Conservation (phyloP, 2,113 vertebrate genomes). For the Microtus ochrogaster region DNA sequence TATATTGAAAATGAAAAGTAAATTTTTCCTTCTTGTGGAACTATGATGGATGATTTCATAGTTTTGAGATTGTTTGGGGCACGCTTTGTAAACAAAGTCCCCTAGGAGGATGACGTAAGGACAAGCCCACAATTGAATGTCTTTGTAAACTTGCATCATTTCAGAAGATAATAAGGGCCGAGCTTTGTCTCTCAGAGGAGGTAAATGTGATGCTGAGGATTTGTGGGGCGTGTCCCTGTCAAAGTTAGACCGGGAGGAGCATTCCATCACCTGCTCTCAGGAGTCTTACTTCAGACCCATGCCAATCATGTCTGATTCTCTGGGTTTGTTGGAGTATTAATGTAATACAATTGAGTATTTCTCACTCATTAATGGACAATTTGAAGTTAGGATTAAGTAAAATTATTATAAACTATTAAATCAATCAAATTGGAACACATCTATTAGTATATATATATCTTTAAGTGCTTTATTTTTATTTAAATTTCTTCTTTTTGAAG, state of each 20-base stretch:
- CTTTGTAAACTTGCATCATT: not conserved
- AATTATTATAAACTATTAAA: not conserved
- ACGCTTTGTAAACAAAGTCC: not conserved
- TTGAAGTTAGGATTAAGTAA: not conserved
- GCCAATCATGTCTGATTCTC: not conserved
- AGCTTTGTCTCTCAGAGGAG: not conserved
- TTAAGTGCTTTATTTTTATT: not conserved
- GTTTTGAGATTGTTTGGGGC: not conserved
- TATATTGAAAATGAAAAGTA: constrained; percentile 12
- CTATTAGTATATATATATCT: not conserved
- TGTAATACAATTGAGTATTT: not conserved
- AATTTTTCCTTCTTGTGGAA: not conserved
- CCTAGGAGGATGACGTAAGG: not conserved
- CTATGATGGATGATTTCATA: not conserved
- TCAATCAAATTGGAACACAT: not conserved
- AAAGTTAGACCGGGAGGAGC: not conserved
- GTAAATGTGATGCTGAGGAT: not conserved
- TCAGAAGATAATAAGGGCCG: not conserved
- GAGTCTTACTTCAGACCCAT: not conserved
- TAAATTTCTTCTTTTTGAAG: not conserved
- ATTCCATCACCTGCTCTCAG: not conserved
- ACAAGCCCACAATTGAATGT: not conserved
- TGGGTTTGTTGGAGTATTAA: not conserved
- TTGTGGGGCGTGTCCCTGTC: not conserved
- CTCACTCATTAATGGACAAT: not conserved